These are phyloP conservation scores for Andrena hattorfiana DNA, from an alignment of 2,888 invertebrate species.

Conservation along the genomic window DNA sequence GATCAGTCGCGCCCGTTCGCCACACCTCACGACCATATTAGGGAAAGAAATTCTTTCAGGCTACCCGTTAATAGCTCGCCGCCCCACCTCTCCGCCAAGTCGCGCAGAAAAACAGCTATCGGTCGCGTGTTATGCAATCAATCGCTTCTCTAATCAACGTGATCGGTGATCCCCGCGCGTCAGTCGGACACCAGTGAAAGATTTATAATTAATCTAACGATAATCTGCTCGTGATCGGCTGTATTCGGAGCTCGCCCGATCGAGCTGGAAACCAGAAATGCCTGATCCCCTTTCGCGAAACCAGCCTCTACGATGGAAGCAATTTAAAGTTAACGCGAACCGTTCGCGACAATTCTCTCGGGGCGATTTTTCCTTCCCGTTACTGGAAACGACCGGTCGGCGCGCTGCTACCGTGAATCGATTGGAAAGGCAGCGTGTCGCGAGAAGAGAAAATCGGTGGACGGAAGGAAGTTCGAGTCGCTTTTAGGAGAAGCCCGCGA, in stretches of 20 bases:
- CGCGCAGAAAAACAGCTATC: slow-evolving; percentile 62
- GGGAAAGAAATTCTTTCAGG: slow-evolving; percentile 75
- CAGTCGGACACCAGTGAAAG: slow-evolving; percentile 54
- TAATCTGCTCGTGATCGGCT: background rate
- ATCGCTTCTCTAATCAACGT: background rate
- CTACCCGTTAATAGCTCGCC: slow-evolving; percentile 64
- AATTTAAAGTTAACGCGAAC: slow-evolving; percentile 8
- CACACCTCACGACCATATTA: slow-evolving; percentile 77
- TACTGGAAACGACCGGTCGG: slow-evolving; percentile 33
- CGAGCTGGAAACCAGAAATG: background rate
- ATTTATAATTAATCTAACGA: slow-evolving; percentile 77
- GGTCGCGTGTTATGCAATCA: slow-evolving; percentile 71
- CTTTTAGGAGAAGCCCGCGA: background rate
- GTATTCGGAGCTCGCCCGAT: background rate
- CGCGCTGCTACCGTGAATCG: slow-evolving; percentile 14
- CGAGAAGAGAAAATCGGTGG: slow-evolving; percentile 5
- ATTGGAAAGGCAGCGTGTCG: background rate
- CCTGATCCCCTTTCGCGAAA: background rate
- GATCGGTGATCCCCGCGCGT: too few relatives aligned
- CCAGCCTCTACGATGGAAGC: background rate
- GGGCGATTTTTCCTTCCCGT: slow-evolving; percentile 1
- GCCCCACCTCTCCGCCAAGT: slow-evolving; percentile 47
- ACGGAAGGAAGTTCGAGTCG: too few relatives aligned
- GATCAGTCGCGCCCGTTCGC: slow-evolving; percentile 27
- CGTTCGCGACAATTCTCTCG: slow-evolving; percentile 10